Evolutionary conservation across 1,140 invertebrate genomes (phyloP).

Genomic region (Copidosoma floridanum): DNA sequence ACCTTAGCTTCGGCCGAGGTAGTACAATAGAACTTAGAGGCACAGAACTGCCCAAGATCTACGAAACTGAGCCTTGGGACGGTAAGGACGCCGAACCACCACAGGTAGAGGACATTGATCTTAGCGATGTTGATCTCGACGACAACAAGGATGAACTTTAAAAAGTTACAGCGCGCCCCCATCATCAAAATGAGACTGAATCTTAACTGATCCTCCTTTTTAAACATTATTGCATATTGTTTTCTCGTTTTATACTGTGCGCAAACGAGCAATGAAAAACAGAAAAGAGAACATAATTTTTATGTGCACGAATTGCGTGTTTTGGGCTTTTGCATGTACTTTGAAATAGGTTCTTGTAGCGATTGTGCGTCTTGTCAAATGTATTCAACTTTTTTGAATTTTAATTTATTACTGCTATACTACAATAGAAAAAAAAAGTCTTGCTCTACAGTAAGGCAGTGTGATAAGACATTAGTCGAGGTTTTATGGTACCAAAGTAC

Average conservation of each 20-base stretch:
- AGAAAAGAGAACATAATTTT: not conserved
- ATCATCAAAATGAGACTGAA: too few species aligned
- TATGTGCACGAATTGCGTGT: not conserved
- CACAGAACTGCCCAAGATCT: conserved; percentile 77
- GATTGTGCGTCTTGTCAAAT: too few species aligned
- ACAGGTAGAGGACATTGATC: conserved; percentile 88
- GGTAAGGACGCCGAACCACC: conserved; percentile 93
- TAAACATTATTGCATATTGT: not conserved
- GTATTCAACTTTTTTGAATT: too few species aligned
- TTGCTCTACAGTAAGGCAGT: too few species aligned
- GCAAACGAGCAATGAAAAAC: not conserved
- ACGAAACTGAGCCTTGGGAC: conserved; percentile 83
- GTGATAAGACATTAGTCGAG: too few species aligned
- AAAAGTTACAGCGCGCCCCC: conserved; percentile 37
- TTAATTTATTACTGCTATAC: too few species aligned
- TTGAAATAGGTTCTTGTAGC: not conserved
- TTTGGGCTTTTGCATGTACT: not conserved
- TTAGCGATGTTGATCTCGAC: conserved; percentile 87
- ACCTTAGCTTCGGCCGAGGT: conserved; percentile 92
- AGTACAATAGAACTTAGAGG: conserved; percentile 88
- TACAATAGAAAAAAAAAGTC: too few species aligned
- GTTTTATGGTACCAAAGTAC: too few species aligned
- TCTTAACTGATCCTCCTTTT: not conserved
- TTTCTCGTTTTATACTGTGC: not conserved
- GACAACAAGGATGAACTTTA: conserved; percentile 84